Evolutionary conservation across 1,140 invertebrate species (phyloP), one percentile per base, ranked within the genome.

Genomic region (Proctacanthus coquilletti): DNA sequence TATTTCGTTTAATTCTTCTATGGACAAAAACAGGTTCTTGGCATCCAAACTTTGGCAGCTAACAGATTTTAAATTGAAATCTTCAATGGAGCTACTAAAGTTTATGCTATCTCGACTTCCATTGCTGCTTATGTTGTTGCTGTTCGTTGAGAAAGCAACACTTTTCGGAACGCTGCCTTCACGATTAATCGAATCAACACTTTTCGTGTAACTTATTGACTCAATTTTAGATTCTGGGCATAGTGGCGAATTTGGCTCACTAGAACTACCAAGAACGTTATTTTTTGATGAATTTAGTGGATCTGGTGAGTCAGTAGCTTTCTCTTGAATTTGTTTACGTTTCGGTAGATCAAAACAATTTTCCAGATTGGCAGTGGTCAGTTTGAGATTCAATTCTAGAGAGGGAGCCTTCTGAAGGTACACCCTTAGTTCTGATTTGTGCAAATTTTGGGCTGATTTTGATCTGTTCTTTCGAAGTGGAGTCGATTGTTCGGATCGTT

Each of bases 1-100:
- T 0, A 60, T 49, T 38, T 59, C 56, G 31, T 60, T 55, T 30
- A 60, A 47, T 37, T 60, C 56, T 21, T 59, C 53, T n/a, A 60
- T 60, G 18, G 56, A 60, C 2, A 60, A 48, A 10, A 57, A 57
- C 2, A 60, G 38, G 21, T 50, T 57, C 35, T 59, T 49, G 9
- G 53, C 46, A 40, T 53, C 52, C 0, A 60, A 38, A 21, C 53
- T 57, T 44, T 59, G 52, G 21, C 52, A 60, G 33, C 56, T 59
- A 0, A 60, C 54, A 3, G 56, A 60, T 41, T 60, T 60, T 5
- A 60, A 38, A 43, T 60, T 51, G 14, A 51, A 59, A 19, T 59
- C 53, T 2, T 50, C 52, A 19, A 47, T 38, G 6, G 39, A 41
- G 31, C 25, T 29, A 34, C 25, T 27, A 34, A 21, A 21, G 23